Percentiles rank a stretch among this genome's conserved stretches.
phyloP scores from a whole-genome alignment of 2,113 vertebrate genomes.

The Myodes glareolus region DNA sequence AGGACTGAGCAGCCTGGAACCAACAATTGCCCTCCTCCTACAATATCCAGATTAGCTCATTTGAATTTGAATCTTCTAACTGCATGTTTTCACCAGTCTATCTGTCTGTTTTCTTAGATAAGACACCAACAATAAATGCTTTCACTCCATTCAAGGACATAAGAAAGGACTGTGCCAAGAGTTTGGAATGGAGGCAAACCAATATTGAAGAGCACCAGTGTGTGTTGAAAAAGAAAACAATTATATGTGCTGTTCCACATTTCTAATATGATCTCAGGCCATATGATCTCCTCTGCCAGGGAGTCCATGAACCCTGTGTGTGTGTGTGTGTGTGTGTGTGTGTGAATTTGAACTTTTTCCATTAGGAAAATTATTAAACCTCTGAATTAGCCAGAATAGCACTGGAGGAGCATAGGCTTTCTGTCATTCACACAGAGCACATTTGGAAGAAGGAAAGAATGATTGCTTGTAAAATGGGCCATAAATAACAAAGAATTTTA shows the following conservation, averaged over 20 bases:
- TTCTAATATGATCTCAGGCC: conserved; percentile 62
- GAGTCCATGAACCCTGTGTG: conserved; percentile 17
- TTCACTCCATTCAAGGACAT: conserved; percentile 48
- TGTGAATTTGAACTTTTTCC: conserved; percentile 67
- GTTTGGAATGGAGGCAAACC: conserved; percentile 67
- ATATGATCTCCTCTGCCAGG: conserved; percentile 53
- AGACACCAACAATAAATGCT: conserved; percentile 20
- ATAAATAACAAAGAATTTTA: conserved; percentile 80
- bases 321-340: too few relatives aligned
- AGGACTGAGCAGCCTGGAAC: too few relatives aligned
- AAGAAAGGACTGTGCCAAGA: conserved; percentile 57
- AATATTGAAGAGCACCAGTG: not conserved
- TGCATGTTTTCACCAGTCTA: not conserved
- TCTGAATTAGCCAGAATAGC: conserved; percentile 80
- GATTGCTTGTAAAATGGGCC: conserved; percentile 76
- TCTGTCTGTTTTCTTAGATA: conserved; percentile 53
- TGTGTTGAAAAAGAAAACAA: conserved; percentile 62
- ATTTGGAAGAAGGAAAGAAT: conserved; percentile 72
- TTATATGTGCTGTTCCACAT: conserved; percentile 71
- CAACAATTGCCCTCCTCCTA: too few relatives aligned
- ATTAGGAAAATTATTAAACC: conserved; percentile 76
- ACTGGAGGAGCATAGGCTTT: conserved; percentile 44
- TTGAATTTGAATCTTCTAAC: conserved; percentile 40
- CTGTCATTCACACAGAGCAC: conserved; percentile 71
- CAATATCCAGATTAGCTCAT: not conserved